Evolutionary conservation across 2,113 vertebrate genomes (phyloP).

Genomic region (Cardinalis cardinalis): DNA sequence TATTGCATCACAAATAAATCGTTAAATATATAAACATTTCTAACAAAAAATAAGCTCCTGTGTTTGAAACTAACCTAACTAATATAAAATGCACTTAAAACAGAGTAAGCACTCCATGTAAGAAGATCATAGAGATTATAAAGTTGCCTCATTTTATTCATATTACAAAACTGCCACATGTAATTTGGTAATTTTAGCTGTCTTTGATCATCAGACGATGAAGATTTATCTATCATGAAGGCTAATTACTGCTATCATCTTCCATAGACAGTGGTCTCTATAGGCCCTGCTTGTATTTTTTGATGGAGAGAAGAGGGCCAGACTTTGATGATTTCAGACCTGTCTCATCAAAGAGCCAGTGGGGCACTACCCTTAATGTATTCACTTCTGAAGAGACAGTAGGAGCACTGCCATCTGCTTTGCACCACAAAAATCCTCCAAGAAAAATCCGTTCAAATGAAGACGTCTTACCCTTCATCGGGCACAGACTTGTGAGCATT

Average conservation of each 20-base stretch:
- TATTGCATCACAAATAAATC: background rate
- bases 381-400: conserved; percentile 36
- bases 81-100: conserved; percentile 28
- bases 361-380: conserved; percentile 32
- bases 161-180: conserved; percentile 25
- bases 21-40: background rate
- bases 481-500: background rate
- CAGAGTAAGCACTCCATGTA: background rate
- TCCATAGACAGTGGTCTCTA: conserved; percentile 29
- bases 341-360: conserved; percentile 48
- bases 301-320: conserved; percentile 37
- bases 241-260: conserved; percentile 51
- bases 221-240: conserved; percentile 57
- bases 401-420: conserved; percentile 34
- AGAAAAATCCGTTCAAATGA: background rate
- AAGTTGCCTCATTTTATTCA: conserved; percentile 40
- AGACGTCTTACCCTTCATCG: background rate
- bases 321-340: conserved; percentile 59
- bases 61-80: background rate
- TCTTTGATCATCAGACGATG: conserved; percentile 65
- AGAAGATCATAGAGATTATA: conserved; percentile 21
- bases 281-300: conserved; percentile 31
- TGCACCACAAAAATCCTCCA: background rate
- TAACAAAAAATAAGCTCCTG: background rate
- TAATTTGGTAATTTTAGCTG: conserved; percentile 56